These are phyloP conservation scores for Gadopsis bispinosus DNA, from an alignment of 2,797 vertebrate species.

Conservation along the genomic window DNA sequence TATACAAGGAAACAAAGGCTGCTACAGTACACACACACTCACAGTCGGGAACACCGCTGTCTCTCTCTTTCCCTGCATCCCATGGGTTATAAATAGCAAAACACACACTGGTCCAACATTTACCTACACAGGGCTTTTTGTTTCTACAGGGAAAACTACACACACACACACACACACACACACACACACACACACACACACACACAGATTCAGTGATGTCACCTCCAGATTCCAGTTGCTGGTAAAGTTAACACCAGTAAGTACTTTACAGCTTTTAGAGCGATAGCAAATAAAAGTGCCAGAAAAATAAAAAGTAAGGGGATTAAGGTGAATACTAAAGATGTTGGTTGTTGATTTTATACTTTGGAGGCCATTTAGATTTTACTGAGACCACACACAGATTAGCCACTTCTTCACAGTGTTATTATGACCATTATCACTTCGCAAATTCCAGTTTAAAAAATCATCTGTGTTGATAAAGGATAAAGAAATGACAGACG, in stretches of 20 bases:
- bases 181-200: slow-evolving; percentile 34
- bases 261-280: no score
- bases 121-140: slow-evolving; percentile 72
- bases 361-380: not conserved
- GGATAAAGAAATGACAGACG: not conserved
- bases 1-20: slow-evolving; percentile 72
- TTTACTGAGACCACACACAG: not conserved
- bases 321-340: not conserved
- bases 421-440: not conserved
- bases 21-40: slow-evolving; percentile 38
- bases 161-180: slow-evolving; percentile 15
- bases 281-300: not conserved
- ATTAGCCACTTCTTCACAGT: not conserved
- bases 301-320: not conserved
- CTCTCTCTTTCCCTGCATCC: slow-evolving; percentile 48
- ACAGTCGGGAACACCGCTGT: slow-evolving; percentile 54
- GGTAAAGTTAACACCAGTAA: not conserved
- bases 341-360: not conserved
- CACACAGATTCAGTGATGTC: slow-evolving; percentile 36
- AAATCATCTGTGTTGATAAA: not conserved
- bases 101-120: slow-evolving; percentile 62
- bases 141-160: slow-evolving; percentile 49
- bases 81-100: slow-evolving; percentile 70
- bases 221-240: slow-evolving; percentile 37
- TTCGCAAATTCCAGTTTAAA: not conserved